phyloP scores from a whole-genome alignment of 1,140 invertebrate species.

The Araneus ventricosus region DNA sequence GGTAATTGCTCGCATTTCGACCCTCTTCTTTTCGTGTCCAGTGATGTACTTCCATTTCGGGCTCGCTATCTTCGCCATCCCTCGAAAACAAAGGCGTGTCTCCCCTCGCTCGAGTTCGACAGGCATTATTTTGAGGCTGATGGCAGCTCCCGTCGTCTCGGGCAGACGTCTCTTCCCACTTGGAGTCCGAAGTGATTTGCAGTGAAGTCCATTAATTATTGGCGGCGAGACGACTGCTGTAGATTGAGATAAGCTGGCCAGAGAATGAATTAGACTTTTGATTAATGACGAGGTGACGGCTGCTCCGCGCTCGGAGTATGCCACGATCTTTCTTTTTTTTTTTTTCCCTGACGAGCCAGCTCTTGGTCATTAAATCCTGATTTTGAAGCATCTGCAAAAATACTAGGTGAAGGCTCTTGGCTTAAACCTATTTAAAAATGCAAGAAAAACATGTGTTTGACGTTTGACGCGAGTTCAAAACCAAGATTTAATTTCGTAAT shows the following conservation, averaged over 20 bases:
- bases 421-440: too few relatives aligned
- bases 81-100: conserved; percentile 53
- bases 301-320: conserved; percentile 33
- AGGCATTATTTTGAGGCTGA: neutral
- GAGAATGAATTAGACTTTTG: conserved; percentile 47
- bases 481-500: too few relatives aligned
- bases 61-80: neutral
- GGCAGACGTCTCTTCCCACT: conserved; percentile 41
- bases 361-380: neutral
- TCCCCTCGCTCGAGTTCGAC: neutral
- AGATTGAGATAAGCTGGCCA: conserved; percentile 54
- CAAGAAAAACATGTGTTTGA: too few relatives aligned
- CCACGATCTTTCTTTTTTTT: neutral
- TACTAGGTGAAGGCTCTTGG: too few relatives aligned
- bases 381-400: too few relatives aligned
- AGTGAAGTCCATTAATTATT: conserved; percentile 57
- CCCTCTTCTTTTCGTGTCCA: neutral
- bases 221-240: conserved; percentile 3
- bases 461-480: too few relatives aligned
- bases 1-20: neutral
- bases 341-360: neutral
- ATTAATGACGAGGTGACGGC: conserved; percentile 60
- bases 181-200: conserved; percentile 56
- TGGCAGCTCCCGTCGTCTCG: conserved; percentile 23
- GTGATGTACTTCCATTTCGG: neutral